These are phyloP conservation scores for Trachelus stipa DNA, from an alignment of 2,888 invertebrate species.

Conservation along the genomic window DNA sequence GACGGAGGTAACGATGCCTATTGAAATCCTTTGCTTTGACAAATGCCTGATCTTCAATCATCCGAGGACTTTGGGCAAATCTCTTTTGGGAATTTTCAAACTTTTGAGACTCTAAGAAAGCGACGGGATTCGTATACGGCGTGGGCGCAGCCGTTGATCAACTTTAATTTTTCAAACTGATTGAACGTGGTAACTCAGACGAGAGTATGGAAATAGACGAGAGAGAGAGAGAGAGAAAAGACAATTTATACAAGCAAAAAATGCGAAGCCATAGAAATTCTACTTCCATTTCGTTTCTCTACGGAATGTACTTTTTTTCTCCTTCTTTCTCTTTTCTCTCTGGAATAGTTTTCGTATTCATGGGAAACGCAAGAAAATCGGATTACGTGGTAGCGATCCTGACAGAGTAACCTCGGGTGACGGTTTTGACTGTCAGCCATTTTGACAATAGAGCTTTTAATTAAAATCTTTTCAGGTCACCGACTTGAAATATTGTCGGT, in stretches of 20 bases:
- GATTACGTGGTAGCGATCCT: not conserved
- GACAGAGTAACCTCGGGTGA: not conserved
- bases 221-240: too few species aligned
- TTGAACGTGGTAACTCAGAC: too few species aligned
- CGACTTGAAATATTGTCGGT: not conserved
- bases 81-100: too few species aligned
- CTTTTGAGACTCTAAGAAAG: too few species aligned
- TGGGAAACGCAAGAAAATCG: not conserved
- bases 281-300: not conserved
- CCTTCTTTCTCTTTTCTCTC: not conserved
- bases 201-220: too few species aligned
- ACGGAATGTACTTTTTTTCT: not conserved
- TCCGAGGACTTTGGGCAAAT: too few species aligned
- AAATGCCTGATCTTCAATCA: too few species aligned
- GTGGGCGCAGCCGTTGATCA: too few species aligned
- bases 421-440: not conserved
- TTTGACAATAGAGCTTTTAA: not conserved
- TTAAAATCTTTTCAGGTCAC: not conserved
- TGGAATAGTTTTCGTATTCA: not conserved
- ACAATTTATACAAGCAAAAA: not conserved
- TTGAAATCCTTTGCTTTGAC: too few species aligned
- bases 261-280: not conserved
- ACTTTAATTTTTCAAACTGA: too few species aligned
- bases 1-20: too few species aligned
- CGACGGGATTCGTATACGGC: too few species aligned